Evolutionary conservation across 2,797 vertebrate species (phyloP), one percentile per base, ranked within the genome.

Genomic region (Poecilia gillii): DNA sequence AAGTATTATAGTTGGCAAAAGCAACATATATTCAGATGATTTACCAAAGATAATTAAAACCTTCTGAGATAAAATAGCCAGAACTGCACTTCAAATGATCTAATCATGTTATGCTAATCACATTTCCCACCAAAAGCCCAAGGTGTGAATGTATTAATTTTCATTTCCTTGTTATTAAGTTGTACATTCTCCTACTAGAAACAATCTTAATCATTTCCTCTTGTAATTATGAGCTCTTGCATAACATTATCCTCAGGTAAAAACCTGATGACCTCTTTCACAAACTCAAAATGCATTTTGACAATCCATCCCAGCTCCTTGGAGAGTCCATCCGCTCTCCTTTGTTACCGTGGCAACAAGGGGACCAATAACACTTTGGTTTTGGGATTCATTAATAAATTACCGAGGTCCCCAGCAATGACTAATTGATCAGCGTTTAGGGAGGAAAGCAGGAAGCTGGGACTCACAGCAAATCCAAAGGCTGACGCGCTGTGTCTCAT

Each of bases 401-500:
- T 71, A 90, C 84, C 12, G 46, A 53, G 57, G 39, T 77, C 74
- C 66, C 73, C 76, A 84, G 82, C 89, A 89, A 89, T 92, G 87
- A 91, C 83, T 93, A 89, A 91, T 90, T 93, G 88, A 93, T 91
- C 68, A 74, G 85, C 86, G 84, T 76, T 89, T 93, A 90, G 77
- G 79, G 75, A 72, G 88, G 83, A 45, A 81, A 82, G 72, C 36
- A 79, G 51, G 76, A 53, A 85, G 76, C 59, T 20, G 78, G 79
- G 96, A 99, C 98, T 99, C 96, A 99, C 98, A 76, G 98, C 98
- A 95, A 99, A 99, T 96, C 98, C 98, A 93, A 99, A 99, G 66
- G 98, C 97, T 87, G 98, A 99, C 23, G 98, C 97, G 75, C 98
- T 99, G 97, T 98, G 97, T 92, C 97, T 97, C 98, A 98, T 98